Conservation (phyloP, 2,797 vertebrate genomes). For the Cercopithecus diana region DNA sequence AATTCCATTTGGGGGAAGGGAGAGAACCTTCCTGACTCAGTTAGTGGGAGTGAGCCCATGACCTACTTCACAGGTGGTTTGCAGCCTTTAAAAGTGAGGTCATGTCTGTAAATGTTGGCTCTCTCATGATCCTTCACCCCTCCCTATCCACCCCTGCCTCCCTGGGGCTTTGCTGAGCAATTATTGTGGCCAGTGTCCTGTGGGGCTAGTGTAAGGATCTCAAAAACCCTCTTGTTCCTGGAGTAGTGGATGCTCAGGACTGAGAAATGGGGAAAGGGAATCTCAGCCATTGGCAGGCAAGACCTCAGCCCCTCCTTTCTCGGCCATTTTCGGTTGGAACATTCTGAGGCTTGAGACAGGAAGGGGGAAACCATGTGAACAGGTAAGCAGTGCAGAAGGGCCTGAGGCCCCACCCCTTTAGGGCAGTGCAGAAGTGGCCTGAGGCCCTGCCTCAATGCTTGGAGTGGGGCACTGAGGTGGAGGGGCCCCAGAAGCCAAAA, state of each 20-base stretch:
- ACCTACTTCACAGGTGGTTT: not conserved
- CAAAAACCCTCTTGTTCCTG: not conserved
- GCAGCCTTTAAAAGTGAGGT: not conserved
- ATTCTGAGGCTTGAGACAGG: not conserved
- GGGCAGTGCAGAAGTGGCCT: not conserved
- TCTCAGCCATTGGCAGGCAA: not conserved
- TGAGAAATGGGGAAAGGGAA: not conserved
- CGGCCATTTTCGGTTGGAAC: not conserved
- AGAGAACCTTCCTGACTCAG: not conserved
- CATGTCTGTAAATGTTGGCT: not conserved
- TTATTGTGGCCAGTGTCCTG: not conserved
- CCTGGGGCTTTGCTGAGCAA: not conserved
- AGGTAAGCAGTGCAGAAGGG: not conserved
- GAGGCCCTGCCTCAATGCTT: not conserved
- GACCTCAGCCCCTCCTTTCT: not conserved
- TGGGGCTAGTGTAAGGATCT: not conserved
- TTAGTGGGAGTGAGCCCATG: not conserved
- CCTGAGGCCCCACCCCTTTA: not conserved
- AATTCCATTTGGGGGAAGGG: not conserved
- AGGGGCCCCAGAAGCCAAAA: not conserved
- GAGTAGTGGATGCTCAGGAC: not conserved
- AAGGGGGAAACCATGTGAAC: not conserved
- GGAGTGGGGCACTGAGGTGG: not conserved
- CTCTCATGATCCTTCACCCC: not conserved
- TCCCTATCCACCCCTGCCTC: too few species aligned